These are phyloP conservation scores for Cynopterus brachyotis DNA, from an alignment of 2,113 vertebrate species.

Conservation along the genomic window DNA sequence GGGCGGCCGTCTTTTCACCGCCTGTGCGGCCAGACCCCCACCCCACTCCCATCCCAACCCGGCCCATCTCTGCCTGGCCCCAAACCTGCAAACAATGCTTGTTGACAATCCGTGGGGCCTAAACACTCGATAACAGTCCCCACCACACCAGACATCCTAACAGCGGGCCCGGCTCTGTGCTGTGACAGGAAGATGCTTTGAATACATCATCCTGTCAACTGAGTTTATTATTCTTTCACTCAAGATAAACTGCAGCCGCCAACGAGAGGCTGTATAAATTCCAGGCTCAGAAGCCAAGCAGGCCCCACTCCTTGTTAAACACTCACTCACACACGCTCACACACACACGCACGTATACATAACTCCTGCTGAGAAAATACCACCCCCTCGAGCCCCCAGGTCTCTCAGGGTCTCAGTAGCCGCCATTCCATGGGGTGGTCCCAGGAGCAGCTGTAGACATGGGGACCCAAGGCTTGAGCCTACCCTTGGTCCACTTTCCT, in stretches of 20 bases:
- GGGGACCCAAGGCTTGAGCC: constrained; percentile 48
- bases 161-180: constrained; percentile 58
- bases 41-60: neutral
- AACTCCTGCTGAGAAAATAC: constrained; percentile 82
- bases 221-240: constrained; percentile 86
- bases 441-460: constrained; percentile 80
- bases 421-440: constrained; percentile 83
- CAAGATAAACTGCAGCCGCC: constrained; percentile 85
- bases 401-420: constrained; percentile 76
- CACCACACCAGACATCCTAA: constrained; percentile 78
- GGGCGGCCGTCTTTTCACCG: neutral
- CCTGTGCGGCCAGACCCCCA: constrained; percentile 25
- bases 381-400: constrained; percentile 57
- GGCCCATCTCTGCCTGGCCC: constrained; percentile 71
- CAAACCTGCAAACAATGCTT: constrained; percentile 79
- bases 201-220: constrained; percentile 85
- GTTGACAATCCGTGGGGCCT: constrained; percentile 77
- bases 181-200: constrained; percentile 82
- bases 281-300: constrained; percentile 81
- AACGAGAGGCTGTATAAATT: constrained; percentile 86
- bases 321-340: constrained; percentile 68
- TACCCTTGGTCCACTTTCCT: neutral
- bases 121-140: constrained; percentile 83
- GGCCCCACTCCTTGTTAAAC: constrained; percentile 81
- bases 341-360: constrained; percentile 73